Evolutionary conservation across 2,888 invertebrate genomes (phyloP), one percentile per base, ranked within the genome.

Genomic region (Onchidella celtica): DNA sequence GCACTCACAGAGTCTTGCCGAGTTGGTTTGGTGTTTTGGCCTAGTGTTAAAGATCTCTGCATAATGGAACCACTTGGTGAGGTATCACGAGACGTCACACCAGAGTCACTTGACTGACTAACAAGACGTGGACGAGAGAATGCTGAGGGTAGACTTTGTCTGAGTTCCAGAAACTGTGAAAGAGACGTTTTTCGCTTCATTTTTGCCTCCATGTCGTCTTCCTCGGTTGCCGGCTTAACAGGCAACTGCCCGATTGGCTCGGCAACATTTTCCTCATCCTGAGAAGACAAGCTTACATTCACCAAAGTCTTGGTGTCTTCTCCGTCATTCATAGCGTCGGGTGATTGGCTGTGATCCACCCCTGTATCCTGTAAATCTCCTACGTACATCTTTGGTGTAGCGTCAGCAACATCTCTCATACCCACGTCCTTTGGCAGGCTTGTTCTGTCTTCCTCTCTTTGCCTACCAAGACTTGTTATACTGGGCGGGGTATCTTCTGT

Each of bases 121-220:
- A 63, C 21, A 3, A 72, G 21, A 0, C 61, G 65, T 17, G 73
- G 40, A 1, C 77, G 73, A 0, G 81, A 55, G 2, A 72, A 21
- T 1, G 79, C 29, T 0, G 78, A 66, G 1, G 85, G 83, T 17
- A 66, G 55, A 3, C 78, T 79, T 24, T 84, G 84, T 29, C 87
- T 82, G 3, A 87, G 83, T 65, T 87, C 85, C 61, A 86, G 81
- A 68, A 87, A 86, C 21, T 82, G 70, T 1, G 84, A 83, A 32
- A 85, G 63, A 1, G 86, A 84, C 29, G 84, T 69, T 70, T 84
- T 75, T 32, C 83, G 61, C 38, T 55, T 69, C 0, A 27, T 21
- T 55, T 17, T 69, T 14, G 61, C 57, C 21, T 72, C 24, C n/a
- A 17, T 24, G 3, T 17, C 66, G 11, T 47, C 40, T 21, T 57